Conservation (phyloP, 2,888 invertebrate genomes). For the Catocala sponsa region DNA sequence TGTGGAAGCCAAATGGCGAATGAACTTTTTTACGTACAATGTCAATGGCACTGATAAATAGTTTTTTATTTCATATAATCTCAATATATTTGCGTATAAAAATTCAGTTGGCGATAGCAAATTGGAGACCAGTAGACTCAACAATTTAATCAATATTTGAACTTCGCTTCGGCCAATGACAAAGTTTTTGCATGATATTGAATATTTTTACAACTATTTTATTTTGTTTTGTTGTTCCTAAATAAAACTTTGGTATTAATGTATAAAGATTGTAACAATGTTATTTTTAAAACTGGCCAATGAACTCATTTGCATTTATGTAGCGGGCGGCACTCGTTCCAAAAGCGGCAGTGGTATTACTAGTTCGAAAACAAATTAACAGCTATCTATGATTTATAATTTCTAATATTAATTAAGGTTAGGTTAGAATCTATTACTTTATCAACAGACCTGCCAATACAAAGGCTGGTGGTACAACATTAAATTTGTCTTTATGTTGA, state of each 20-base stretch:
- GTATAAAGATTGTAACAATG: conserved; percentile 12
- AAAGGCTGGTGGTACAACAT: background rate
- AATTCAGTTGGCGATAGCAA: background rate
- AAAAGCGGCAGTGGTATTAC: conserved; percentile 13
- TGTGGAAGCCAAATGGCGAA: conserved; percentile 25
- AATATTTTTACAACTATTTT: conserved; percentile 19
- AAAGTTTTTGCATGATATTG: conserved; percentile 18
- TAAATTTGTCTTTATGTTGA: background rate
- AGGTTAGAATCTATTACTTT: background rate
- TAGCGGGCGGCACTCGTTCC: conserved; percentile 12
- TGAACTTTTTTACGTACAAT: conserved; percentile 23
- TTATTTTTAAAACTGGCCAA: conserved; percentile 25
- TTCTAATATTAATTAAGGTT: conserved; percentile 18
- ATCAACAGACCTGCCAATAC: background rate
- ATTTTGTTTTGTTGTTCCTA: conserved; percentile 25
- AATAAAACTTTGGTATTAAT: conserved; percentile 19
- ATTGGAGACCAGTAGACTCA: background rate
- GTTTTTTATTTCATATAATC: background rate
- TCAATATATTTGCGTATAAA: conserved; percentile 7
- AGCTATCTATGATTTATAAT: conserved; percentile 23
- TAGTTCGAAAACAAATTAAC: conserved; percentile 23
- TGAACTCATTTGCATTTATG: conserved; percentile 29
- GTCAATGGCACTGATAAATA: conserved; percentile 18
- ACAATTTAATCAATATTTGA: background rate
- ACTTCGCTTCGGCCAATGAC: background rate